phyloP scores from a whole-genome alignment of 1,140 invertebrate genomes.

The Drosophila micromelanica region DNA sequence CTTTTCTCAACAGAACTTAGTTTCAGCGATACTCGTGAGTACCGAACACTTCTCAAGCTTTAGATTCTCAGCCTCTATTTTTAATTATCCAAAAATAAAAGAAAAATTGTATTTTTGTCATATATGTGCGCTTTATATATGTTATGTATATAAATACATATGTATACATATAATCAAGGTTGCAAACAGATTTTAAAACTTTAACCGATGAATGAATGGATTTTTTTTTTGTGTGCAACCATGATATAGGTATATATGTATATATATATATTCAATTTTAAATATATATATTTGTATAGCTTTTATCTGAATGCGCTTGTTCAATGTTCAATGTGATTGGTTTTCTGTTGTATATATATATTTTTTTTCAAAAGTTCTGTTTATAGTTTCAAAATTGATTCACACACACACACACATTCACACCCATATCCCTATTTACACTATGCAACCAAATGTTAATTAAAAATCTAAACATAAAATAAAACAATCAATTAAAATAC shows the following conservation, averaged over 20 bases:
- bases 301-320: conserved; percentile 50
- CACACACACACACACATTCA: background rate
- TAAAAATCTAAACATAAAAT: too few species aligned
- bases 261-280: too few species aligned
- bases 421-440: background rate
- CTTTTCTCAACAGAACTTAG: conserved; percentile 78
- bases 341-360: conserved; percentile 16
- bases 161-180: too few species aligned
- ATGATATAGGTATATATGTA: background rate
- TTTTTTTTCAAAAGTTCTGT: conserved; percentile 8
- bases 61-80: conserved; percentile 16
- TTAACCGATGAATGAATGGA: too few species aligned
- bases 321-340: conserved; percentile 30
- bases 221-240: too few species aligned
- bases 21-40: conserved; percentile 84
- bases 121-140: conserved; percentile 11
- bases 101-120: conserved; percentile 10
- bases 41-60: conserved; percentile 45
- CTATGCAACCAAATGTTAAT: conserved; percentile 6
- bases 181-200: too few species aligned
- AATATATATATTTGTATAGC: conserved; percentile 27
- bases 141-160: conserved; percentile 1
- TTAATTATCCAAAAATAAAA: conserved; percentile 5
- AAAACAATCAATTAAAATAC: too few species aligned
- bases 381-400: conserved; percentile 21